Base-by-base conservation (phyloP, 2,113 vertebrate genomes). In the Epinephelus fuscoguttatus region DNA sequence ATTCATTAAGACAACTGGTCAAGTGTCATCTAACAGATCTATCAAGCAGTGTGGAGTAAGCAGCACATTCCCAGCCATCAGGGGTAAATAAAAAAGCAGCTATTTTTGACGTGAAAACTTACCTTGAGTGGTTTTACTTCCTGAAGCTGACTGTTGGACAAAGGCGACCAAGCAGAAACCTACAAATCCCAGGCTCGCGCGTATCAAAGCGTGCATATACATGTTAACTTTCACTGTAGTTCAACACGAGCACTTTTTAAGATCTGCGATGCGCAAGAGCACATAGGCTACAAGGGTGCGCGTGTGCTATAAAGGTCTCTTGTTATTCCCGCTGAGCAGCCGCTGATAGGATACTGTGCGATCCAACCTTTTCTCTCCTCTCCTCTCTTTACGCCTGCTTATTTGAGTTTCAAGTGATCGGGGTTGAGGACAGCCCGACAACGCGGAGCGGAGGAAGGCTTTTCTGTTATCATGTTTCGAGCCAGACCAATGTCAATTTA, bases 61-160 rank as follows among this genome's bases (percentile, higher is more conserved):
- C 19, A 53, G 53, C 21, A 25, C 37, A 53, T 27, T 67, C 25
- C 2, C 57, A 50, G 9, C 49, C 50, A 63, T 52, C 21, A 47
- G n/a, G 12, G 6, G 21, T 7, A 49, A 56, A 68, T 21, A 13
- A 68, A 64, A 9, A 70, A 74, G 18, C 12, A 27, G 52, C 55
- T 55, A 60, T 78, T 82, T 63, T 81, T 47, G 63, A 78, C 64
- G 77, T 73, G 84, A 89, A 91, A 93, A 94, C 97, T 97, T 97
- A 98, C 98, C 98, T 96, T 97, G 98, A 88, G 94, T 87, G 89
- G 93, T 92, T 96, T 95, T 97, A 96, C 95, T 96, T 91, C 95
- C 96, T 92, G 96, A 95, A 83, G 95, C 96, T 88, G 95, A 93
- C 94, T 95, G 95, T 90, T 96, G 96, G 94, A 99, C 96, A 95